Base-by-base conservation (phyloP, 2,888 invertebrate species). In the Julus scandinavius region DNA sequence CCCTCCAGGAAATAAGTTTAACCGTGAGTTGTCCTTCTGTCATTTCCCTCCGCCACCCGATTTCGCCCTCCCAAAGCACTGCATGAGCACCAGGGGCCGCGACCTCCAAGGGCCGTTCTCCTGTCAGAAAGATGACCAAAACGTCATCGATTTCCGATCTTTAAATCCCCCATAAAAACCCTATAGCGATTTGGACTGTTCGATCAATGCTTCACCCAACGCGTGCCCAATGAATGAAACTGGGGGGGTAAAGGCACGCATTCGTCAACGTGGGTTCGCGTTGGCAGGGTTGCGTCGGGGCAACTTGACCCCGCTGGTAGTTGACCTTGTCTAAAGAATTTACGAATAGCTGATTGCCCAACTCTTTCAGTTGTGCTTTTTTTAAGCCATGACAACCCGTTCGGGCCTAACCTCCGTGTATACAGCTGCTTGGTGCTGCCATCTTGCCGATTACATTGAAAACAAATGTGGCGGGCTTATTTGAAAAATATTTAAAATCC, bases 361-460 rank as follows among this genome's bases (percentile, higher is more conserved):
- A 80, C 80, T 80, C 80, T 72, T 29, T 29, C 29, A 4, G 15
- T 80, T 80, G 80, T n/a, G 80, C 4, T 38, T 80, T 80, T 54
- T 80, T 80, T 80, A 72, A 80, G 80, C 80, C 80, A 80, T 80
- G 80, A 80, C 80, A 80, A 80, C 80, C 80, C 80, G 9, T 80
- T 80, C 80, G 80, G 13, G 80, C 38, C 80, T 80, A 38, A 20
- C 80, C 9, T 20, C 80, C 45, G 45, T 38, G 29, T 29, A 80
- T 80, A 13, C 38, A 9, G 38, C 80, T 38, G 80, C 13, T 29
- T 38, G 38, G 80, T 80, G 80, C 80, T 80, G 80, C 80, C 80
- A 80, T 80, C 80, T 80, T 38, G 80, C 29, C 13, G 38, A 29
- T 3, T 7, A 80, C 0, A 29, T 38, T 29, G 80, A 29, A 38